Evolutionary conservation across 1,140 invertebrate genomes (phyloP).

Genomic region (Leptinotarsa defecta): DNA sequence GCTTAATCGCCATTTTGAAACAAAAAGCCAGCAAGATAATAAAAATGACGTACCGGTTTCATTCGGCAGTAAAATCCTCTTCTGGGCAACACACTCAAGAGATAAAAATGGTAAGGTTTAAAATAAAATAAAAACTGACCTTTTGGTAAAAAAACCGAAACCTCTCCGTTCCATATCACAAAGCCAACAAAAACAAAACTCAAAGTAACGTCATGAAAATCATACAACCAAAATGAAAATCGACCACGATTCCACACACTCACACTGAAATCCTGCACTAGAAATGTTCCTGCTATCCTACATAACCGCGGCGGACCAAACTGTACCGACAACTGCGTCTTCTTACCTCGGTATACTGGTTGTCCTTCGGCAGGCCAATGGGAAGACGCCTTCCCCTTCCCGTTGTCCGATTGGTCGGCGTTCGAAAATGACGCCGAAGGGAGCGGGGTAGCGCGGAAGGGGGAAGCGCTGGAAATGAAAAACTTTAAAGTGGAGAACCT

Average conservation of each 20-base stretch:
- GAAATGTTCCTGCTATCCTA: constrained; percentile 14
- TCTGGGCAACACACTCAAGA: constrained; percentile 14
- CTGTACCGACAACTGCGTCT: constrained; percentile 42
- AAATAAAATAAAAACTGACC: constrained; percentile 52
- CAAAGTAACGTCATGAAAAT: constrained; percentile 41
- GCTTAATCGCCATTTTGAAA: constrained; percentile 38
- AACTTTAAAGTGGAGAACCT: constrained; percentile 29
- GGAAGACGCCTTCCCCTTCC: constrained; percentile 40
- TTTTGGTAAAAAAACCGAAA: constrained; percentile 57
- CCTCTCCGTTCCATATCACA: constrained; percentile 55
- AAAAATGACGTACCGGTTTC: constrained; percentile 36
- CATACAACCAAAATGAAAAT: constrained; percentile 27
- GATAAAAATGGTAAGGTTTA: constrained; percentile 20
- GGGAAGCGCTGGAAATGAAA: constrained; percentile 24
- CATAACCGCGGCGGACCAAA: constrained; percentile 20
- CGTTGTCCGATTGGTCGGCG: constrained; percentile 39
- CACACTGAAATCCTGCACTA: background rate
- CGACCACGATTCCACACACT: constrained; percentile 19
- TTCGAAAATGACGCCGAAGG: constrained; percentile 45
- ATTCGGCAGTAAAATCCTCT: constrained; percentile 15
- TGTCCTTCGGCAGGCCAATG: constrained; percentile 50
- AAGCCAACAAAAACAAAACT: constrained; percentile 44
- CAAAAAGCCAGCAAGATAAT: constrained; percentile 34
- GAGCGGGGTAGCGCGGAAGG: constrained; percentile 10
- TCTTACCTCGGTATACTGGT: constrained; percentile 37